phyloP scores from a whole-genome alignment of 2,888 invertebrate genomes.

The Tipula confusa region DNA sequence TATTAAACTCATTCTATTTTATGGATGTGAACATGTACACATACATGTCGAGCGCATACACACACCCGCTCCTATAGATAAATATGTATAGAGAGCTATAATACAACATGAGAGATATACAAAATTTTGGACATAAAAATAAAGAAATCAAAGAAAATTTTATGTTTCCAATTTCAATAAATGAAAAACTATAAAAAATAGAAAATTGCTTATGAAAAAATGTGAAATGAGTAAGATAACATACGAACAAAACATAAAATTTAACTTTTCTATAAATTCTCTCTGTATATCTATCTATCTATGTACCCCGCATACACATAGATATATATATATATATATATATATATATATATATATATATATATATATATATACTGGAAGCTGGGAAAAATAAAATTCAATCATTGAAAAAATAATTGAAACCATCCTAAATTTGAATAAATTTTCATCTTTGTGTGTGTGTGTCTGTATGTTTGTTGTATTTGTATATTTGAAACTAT shows the following conservation, averaged over 20 bases:
- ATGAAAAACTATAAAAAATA: conserved; percentile 25
- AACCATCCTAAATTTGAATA: conserved; percentile 25
- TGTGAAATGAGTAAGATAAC: conserved; percentile 25
- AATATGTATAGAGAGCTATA: too few relatives aligned
- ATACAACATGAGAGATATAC: background rate
- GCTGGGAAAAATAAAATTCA: conserved; percentile 4
- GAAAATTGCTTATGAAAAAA: conserved; percentile 25
- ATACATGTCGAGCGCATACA: background rate
- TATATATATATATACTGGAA: background rate
- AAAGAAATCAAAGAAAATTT: conserved; percentile 21
- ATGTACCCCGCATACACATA: background rate
- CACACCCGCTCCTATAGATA: too few relatives aligned
- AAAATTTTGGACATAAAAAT: conserved; percentile 3
- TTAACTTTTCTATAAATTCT: conserved; percentile 25
- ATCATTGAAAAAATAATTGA: conserved; percentile 25
- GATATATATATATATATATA: background rate
- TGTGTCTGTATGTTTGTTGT: too few relatives aligned
- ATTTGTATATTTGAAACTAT: conserved; percentile 16
- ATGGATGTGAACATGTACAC: background rate
- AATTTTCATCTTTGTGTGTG: conserved; percentile 15
- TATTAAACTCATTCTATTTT: conserved; percentile 15
- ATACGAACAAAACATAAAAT: conserved; percentile 20
- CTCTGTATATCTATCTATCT: background rate
- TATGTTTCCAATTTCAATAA: conserved; percentile 25
- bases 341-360: background rate